These are phyloP conservation scores for Brachirus orientalis DNA, from an alignment of 2,113 vertebrate species.

Conservation along the genomic window DNA sequence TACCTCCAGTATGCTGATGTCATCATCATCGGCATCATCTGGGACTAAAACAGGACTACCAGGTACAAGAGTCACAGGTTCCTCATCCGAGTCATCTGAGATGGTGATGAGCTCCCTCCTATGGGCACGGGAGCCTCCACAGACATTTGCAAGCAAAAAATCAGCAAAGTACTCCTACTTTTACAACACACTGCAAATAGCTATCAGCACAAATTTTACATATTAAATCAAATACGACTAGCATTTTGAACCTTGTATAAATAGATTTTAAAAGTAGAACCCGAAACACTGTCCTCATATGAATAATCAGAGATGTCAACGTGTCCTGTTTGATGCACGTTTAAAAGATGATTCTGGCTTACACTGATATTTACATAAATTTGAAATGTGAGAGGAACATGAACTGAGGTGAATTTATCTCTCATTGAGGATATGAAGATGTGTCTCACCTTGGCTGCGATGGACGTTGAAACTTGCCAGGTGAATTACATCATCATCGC, in stretches of 20 bases:
- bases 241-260: no score
- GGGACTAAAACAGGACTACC: slow-evolving; percentile 81
- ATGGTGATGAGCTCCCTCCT: slow-evolving; percentile 87
- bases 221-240: no score
- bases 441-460: slow-evolving; percentile 85
- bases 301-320: no score
- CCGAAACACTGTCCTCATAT: no score
- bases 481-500: slow-evolving; percentile 89
- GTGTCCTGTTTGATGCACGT: neutral
- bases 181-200: no score
- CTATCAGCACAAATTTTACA: no score
- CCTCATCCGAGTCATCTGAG: slow-evolving; percentile 94
- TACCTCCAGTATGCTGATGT: slow-evolving; percentile 90
- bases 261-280: no score
- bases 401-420: neutral
- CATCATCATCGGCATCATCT: slow-evolving; percentile 78
- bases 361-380: no score
- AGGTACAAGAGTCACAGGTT: slow-evolving; percentile 78
- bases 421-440: neutral
- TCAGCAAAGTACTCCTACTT: neutral
- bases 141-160: neutral
- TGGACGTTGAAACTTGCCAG: slow-evolving; percentile 88
- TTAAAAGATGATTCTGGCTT: neutral
- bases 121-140: slow-evolving; percentile 56
- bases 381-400: no score